Conservation (phyloP, 2,888 invertebrate genomes). For the Drosophila prostipennis region DNA sequence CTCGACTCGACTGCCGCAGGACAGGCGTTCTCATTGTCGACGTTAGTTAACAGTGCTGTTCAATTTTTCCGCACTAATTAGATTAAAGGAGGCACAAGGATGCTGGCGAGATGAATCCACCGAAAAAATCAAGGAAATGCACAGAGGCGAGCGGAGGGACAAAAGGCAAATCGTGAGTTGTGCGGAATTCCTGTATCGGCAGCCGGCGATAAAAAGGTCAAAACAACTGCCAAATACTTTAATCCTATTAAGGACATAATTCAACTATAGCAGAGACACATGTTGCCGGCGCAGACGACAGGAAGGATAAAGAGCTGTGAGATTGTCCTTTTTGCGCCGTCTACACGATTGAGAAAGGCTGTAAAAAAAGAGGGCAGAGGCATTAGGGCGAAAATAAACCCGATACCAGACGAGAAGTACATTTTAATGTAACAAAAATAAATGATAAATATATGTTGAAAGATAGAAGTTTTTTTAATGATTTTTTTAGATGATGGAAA, state of each 20-base stretch:
- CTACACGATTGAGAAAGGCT: slow-evolving; percentile 20
- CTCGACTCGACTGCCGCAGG: slow-evolving; percentile 51
- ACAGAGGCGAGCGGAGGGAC: slow-evolving; percentile 30
- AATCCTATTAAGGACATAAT: slow-evolving; percentile 83
- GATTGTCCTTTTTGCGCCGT: slow-evolving; percentile 72
- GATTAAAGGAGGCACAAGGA: slow-evolving; percentile 67
- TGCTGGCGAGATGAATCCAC: slow-evolving; percentile 52
- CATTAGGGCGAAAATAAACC: slow-evolving; percentile 20
- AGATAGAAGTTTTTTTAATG: too few species aligned
- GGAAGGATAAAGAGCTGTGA: slow-evolving; percentile 72
- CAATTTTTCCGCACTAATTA: slow-evolving; percentile 77
- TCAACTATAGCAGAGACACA: slow-evolving; percentile 83
- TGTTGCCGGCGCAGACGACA: slow-evolving; percentile 78
- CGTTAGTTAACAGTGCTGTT: slow-evolving; percentile 72
- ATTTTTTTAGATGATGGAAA: too few species aligned
- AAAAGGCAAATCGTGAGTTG: slow-evolving; percentile 54
- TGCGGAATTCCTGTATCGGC: slow-evolving; percentile 50
- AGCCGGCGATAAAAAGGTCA: slow-evolving; percentile 66
- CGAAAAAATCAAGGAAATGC: slow-evolving; percentile 47
- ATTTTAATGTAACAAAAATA: not conserved
- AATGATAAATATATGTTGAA: too few species aligned
- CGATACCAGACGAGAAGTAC: slow-evolving; percentile 11
- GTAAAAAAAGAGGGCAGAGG: slow-evolving; percentile 18
- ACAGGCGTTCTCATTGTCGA: slow-evolving; percentile 60
- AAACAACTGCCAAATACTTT: slow-evolving; percentile 81